Evolutionary conservation across 2,113 vertebrate species (phyloP), one percentile per base, ranked within the genome.

Genomic region (Macquaria australasica): DNA sequence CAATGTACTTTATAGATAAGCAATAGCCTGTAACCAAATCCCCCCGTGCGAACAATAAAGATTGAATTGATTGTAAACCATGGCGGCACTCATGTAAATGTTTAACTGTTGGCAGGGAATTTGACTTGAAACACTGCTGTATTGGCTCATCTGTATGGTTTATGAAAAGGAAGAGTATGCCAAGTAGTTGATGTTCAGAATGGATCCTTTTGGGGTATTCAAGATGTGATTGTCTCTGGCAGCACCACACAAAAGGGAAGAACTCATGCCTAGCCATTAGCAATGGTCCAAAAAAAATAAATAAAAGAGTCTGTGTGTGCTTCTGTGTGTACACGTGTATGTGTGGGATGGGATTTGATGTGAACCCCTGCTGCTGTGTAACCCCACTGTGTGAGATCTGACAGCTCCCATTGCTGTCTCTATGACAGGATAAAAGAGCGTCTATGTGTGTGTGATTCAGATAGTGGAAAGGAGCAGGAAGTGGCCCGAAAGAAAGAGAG

Each of bases 321-420:
- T 21, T 79, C 3, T 50, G 20, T 67, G 34, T 45, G 43, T 60
- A 16, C 16, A 12, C 28, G 14, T 60, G 67, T 63, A 8, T 75
- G 71, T 86, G 78, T 74, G 70, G 76, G 79, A 86, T 81, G 81
- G 8, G 74, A 89, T 86, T 55, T 67, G 81, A 88, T 76, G 70
- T 73, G 88, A 88, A 69, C 71, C 79, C 81, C 88, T 66, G 70
- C 81, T 82, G 81, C 73, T 82, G 79, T 37, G 79, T 87, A 84
- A 88, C 86, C 91, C 88, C 89, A 83, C 79, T 87, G 88, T 83
- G 88, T 87, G 88, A 91, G 81, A 89, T 90, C 83, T 89, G 90
- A 92, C 89, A 91, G 83, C 87, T 92, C 90, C 87, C 73, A 84
- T 81, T 85, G 89, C 70, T 64, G 82, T 83, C 80, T 87, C 56